A percentile compares a stretch with the other conserved stretches of the same genome.
phyloP scores from a whole-genome alignment of 2,888 invertebrate species.

The Apoderus coryli region DNA sequence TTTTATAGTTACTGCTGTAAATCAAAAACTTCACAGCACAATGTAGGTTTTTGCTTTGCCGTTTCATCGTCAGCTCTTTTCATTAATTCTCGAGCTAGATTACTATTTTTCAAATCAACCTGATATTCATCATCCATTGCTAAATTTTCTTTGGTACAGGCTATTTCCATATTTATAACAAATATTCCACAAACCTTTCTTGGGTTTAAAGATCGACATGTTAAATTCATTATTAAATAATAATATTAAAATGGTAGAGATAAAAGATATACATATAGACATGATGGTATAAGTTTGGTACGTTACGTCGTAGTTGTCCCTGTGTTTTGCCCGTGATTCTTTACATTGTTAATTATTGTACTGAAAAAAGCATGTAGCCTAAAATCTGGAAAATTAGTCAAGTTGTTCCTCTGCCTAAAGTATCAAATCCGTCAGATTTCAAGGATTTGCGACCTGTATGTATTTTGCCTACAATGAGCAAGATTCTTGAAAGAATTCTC shows the following conservation, averaged over 20 bases:
- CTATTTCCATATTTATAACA: slow-evolving; percentile 13
- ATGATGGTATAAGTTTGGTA: too few species aligned
- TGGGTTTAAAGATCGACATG: slow-evolving; percentile 19
- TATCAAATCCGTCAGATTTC: too few species aligned
- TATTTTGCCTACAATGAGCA: too few species aligned
- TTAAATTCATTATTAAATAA: slow-evolving; percentile 20
- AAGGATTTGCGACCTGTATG: too few species aligned
- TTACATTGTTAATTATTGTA: too few species aligned
- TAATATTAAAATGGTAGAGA: slow-evolving; percentile 11
- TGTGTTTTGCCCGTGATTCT: too few species aligned
- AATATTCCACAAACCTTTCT: slow-evolving; percentile 17
- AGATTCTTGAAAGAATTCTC: too few species aligned
- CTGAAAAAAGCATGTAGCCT: too few species aligned
- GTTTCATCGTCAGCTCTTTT: slow-evolving; percentile 13
- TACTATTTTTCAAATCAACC: slow-evolving; percentile 16
- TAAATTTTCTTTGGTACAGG: slow-evolving; percentile 12
- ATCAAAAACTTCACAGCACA: slow-evolving; percentile 18
- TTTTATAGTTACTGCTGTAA: slow-evolving; percentile 19
- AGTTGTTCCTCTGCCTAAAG: too few species aligned
- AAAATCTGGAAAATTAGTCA: too few species aligned
- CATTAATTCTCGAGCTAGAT: slow-evolving; percentile 16
- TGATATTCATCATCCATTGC: slow-evolving; percentile 14
- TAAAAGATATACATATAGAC: too few species aligned
- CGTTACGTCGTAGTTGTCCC: too few species aligned
- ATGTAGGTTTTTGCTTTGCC: slow-evolving; percentile 7